Percentiles rank a stretch among this genome's conserved stretches.
Conservation (phyloP, 2,888 invertebrate species). For the Patella ulyssiponensis region DNA sequence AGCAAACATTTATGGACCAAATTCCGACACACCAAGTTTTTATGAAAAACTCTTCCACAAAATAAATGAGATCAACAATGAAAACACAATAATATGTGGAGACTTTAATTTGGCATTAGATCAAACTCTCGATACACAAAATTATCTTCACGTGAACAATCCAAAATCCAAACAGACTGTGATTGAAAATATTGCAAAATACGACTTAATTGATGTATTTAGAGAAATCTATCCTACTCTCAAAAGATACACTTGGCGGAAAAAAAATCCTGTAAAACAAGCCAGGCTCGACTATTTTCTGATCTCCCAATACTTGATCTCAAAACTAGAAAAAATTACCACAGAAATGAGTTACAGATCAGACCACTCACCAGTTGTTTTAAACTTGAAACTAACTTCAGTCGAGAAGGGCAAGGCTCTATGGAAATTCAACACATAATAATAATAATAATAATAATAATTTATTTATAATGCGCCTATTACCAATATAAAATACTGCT, state of each 20-base stretch:
- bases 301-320: neutral
- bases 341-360: slow-evolving; percentile 19
- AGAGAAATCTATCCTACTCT: too few relatives aligned
- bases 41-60: slow-evolving; percentile 6
- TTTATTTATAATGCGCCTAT: too few relatives aligned
- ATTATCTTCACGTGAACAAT: too few relatives aligned
- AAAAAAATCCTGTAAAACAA: neutral
- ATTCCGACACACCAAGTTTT: slow-evolving; percentile 21
- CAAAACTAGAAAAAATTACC: neutral
- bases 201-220: too few relatives aligned
- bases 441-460: too few relatives aligned
- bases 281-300: neutral
- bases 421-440: slow-evolving; percentile 30
- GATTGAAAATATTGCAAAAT: too few relatives aligned
- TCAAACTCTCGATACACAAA: too few relatives aligned
- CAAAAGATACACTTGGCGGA: neutral
- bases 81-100: neutral
- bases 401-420: slow-evolving; percentile 18
- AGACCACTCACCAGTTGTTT: slow-evolving; percentile 5
- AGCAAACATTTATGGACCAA: slow-evolving; percentile 23
- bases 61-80: slow-evolving; percentile 12
- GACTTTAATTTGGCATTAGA: too few relatives aligned
- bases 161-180: too few relatives aligned
- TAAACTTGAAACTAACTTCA: neutral
- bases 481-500: too few relatives aligned